Conservation (phyloP, 1,140 invertebrate species). For the Chironomus tepperi region DNA sequence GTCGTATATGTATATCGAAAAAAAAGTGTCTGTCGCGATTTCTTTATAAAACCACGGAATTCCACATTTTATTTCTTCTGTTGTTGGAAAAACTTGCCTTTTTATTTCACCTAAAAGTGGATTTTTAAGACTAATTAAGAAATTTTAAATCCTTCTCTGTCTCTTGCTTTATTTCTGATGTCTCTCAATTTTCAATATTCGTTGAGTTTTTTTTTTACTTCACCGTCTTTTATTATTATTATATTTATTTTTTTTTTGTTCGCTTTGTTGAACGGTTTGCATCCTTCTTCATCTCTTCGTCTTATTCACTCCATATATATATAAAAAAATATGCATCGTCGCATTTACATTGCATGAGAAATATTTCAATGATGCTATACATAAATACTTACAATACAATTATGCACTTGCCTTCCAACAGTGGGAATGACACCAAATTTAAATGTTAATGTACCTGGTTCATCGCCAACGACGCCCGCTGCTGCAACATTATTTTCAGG, state of each 20-base stretch:
- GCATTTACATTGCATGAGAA: slow-evolving; percentile 1
- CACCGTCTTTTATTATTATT: too few relatives aligned
- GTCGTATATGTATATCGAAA: too few relatives aligned
- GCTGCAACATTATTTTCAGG: slow-evolving; percentile 41
- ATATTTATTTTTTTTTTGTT: too few relatives aligned
- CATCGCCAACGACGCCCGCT: slow-evolving; percentile 39
- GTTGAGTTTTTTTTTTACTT: background rate
- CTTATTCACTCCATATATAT: background rate
- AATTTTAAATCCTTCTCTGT: background rate
- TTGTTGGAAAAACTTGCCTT: background rate
- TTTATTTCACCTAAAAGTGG: background rate
- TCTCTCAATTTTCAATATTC: background rate
- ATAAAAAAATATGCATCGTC: background rate
- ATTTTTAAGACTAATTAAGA: slow-evolving; percentile 9
- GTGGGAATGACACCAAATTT: slow-evolving; percentile 22
- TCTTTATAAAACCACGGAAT: slow-evolving; percentile 7
- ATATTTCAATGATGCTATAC: too few relatives aligned
- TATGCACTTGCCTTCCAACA: background rate
- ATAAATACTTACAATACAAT: background rate
- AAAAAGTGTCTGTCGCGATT: background rate
- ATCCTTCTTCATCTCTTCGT: slow-evolving; percentile 1
- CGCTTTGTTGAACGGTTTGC: background rate
- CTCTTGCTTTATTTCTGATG: background rate
- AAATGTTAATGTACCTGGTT: slow-evolving; percentile 37
- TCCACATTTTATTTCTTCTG: background rate